A percentile compares a stretch with the other conserved stretches of the same genome.
Conservation (phyloP, 2,797 vertebrate species). For the Arnoldichthys spilopterus region DNA sequence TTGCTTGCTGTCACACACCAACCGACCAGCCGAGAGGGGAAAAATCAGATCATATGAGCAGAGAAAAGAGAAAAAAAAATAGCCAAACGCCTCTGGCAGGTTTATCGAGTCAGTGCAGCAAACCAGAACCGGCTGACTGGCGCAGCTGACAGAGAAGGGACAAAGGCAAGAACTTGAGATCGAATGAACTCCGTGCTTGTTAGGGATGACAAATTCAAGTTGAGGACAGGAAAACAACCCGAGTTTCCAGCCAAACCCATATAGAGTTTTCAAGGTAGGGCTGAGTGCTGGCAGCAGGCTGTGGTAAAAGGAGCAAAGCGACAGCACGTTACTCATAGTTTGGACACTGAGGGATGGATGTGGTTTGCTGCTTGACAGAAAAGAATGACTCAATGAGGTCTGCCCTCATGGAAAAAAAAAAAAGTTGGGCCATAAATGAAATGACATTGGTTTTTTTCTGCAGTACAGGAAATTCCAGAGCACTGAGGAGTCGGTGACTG, state of each 20-base stretch:
- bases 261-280: slow-evolving; percentile 65
- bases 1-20: background rate
- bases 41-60: slow-evolving; percentile 40
- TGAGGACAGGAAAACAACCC: slow-evolving; percentile 57
- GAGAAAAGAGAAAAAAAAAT: slow-evolving; percentile 9
- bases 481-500: slow-evolving; percentile 41
- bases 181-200: slow-evolving; percentile 59
- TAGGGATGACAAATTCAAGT: slow-evolving; percentile 47
- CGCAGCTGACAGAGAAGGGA: slow-evolving; percentile 37
- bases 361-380: slow-evolving; percentile 72
- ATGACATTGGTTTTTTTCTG: slow-evolving; percentile 58
- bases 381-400: slow-evolving; percentile 74
- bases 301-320: slow-evolving; percentile 30
- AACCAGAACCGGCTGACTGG: slow-evolving; percentile 51
- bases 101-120: slow-evolving; percentile 48
- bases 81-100: slow-evolving; percentile 36
- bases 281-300: slow-evolving; percentile 24
- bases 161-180: slow-evolving; percentile 55
- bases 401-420: slow-evolving; percentile 61
- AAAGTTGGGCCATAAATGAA: slow-evolving; percentile 64
- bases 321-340: slow-evolving; percentile 67
- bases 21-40: slow-evolving; percentile 3
- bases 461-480: slow-evolving; percentile 70
- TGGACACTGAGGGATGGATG: slow-evolving; percentile 71
- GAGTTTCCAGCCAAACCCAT: slow-evolving; percentile 57